phyloP scores from a whole-genome alignment of 1,140 invertebrate genomes.

The Whitmania pigra region DNA sequence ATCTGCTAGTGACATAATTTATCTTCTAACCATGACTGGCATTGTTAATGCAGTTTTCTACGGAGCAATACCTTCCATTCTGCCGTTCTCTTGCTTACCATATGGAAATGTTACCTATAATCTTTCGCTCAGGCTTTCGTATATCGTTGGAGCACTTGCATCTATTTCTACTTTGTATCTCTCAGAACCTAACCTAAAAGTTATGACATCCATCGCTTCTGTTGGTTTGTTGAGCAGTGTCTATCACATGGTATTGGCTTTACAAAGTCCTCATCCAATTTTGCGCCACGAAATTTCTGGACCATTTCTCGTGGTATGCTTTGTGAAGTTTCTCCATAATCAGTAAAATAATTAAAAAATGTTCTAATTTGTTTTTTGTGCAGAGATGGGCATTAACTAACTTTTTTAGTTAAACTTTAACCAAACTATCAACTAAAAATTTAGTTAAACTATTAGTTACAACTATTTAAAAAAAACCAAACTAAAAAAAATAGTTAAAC shows the following conservation, averaged over 20 bases:
- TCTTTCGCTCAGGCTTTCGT: conserved; percentile 11
- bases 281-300: neutral
- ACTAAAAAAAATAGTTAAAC: no score
- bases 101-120: conserved; percentile 17
- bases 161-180: conserved; percentile 7
- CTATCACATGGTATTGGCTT: conserved; percentile 9
- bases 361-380: no score
- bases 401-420: no score
- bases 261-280: conserved; percentile 16
- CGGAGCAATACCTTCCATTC: conserved; percentile 11
- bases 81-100: conserved; percentile 17
- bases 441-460: no score
- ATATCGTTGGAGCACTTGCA: conserved; percentile 2
- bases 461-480: no score
- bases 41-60: conserved; percentile 11
- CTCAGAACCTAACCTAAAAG: conserved; percentile 5
- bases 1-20: neutral
- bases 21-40: neutral
- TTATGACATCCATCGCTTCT: neutral
- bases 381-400: no score
- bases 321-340: no score
- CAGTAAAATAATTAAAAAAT: neutral
- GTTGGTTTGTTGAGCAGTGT: neutral
- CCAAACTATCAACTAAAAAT: no score
- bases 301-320: conserved; percentile 8